Evolutionary conservation across 2,797 vertebrate species (phyloP), one percentile per base, ranked within the genome.

Genomic region (Enteromius paludinosus): DNA sequence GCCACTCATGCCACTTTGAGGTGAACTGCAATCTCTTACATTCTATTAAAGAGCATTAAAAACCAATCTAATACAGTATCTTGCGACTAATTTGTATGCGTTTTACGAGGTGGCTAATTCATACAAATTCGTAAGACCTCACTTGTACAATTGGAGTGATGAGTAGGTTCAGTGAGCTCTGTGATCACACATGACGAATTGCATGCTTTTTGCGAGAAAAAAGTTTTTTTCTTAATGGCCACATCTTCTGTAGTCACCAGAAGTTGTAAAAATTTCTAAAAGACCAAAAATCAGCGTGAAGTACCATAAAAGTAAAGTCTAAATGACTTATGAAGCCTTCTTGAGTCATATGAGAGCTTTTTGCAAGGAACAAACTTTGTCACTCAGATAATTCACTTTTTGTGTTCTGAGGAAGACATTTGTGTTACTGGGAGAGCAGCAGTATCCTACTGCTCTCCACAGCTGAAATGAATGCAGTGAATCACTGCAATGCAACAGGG

Each of bases 351-450:
- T 20, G 49, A 18, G 17, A 14, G 12, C 23, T 15, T 28, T 61
- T 30, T 62, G 25, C 59, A 30, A 62, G 59, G 59, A 61, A 61
- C 5, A 0, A 28, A 61, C 5, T 61, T 61, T 23, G 35, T 41
- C 38, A 15, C 33, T 65, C 30, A 65, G 5, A 69, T 15, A 69
- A 15, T 25, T 28, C 25, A 5, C 1, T 49, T 45, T 71, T 71
- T 47, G 43, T 47, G 15, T 49, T 28, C 15, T 17, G 15, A 47
- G 43, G 25, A 17, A 47, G 15, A 71, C 18, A 71, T 41, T 41
- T 10, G 38, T 85, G 85, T 84, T 87, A 74, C 84, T 81, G 86
- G 87, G 86, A 71, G 64, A 84, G 84, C 73, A 14, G 68, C 77
- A 43, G 70, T 79, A 76, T 83, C 79, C 64, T 88, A 85, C 84